phyloP scores from a whole-genome alignment of 2,888 invertebrate species.

The Orgyia antiqua region DNA sequence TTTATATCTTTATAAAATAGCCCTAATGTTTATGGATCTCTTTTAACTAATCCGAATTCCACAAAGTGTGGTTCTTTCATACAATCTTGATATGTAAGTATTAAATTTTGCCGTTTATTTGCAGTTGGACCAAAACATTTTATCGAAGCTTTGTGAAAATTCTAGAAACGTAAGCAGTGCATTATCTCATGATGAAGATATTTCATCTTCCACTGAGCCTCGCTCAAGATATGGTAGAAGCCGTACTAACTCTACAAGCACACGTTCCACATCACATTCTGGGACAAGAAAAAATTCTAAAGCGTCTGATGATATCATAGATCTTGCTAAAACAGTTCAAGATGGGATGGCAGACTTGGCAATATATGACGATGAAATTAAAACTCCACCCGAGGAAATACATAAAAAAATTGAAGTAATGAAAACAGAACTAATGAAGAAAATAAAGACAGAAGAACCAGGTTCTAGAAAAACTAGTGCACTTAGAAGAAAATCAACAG shows the following conservation, averaged over 20 bases:
- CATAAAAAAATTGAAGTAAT: constrained; percentile 58
- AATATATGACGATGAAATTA: constrained; percentile 51
- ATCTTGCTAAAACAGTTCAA: constrained; percentile 75
- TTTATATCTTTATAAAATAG: neutral
- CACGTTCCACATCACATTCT: constrained; percentile 48
- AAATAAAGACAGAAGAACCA: constrained; percentile 53
- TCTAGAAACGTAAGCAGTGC: constrained; percentile 59
- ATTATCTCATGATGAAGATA: constrained; percentile 61
- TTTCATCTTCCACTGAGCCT: constrained; percentile 55
- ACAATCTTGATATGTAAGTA: neutral
- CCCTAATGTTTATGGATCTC: neutral
- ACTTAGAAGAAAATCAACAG: constrained; percentile 48
- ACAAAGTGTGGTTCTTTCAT: neutral
- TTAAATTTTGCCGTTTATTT: constrained; percentile 14
- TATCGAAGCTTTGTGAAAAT: constrained; percentile 57
- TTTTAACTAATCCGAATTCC: too few species aligned
- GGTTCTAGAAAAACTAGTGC: constrained; percentile 49
- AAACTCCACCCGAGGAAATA: constrained; percentile 43
- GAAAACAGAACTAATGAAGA: constrained; percentile 59
- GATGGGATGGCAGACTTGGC: constrained; percentile 74
- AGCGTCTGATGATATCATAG: constrained; percentile 60
- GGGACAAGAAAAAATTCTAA: constrained; percentile 50
- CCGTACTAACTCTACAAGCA: constrained; percentile 46
- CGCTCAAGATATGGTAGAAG: constrained; percentile 50
- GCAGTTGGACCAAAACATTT: constrained; percentile 51